Percentiles rank a stretch among this genome's conserved stretches.
phyloP scores from a whole-genome alignment of 2,797 vertebrate genomes.

The Schizothorax lantsangensis region DNA sequence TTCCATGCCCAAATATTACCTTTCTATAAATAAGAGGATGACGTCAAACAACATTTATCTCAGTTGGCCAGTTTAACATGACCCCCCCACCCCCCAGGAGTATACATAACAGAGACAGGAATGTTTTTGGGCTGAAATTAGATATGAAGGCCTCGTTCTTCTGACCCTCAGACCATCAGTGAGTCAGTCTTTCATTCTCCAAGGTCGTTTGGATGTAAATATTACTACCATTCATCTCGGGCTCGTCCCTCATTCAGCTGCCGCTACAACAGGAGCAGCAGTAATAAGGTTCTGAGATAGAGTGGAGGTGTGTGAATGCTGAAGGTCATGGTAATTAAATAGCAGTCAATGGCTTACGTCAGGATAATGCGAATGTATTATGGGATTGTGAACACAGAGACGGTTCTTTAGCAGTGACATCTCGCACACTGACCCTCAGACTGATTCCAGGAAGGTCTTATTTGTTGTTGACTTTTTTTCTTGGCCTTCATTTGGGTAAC shows the following conservation, averaged over 20 bases:
- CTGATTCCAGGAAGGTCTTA: constrained; percentile 43
- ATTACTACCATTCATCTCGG: constrained; percentile 44
- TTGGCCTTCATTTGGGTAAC: constrained; percentile 46
- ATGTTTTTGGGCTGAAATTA: constrained; percentile 78
- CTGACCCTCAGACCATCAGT: constrained; percentile 36
- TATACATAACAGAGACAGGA: constrained; percentile 81
- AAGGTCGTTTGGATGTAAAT: constrained; percentile 45
- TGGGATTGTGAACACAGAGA: constrained; percentile 38
- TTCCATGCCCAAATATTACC: constrained; percentile 84
- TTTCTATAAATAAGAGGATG: constrained; percentile 90
- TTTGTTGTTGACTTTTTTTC: constrained; percentile 31
- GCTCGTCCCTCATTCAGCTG: constrained; percentile 28
- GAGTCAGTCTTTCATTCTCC: constrained; percentile 44
- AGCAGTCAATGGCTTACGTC: constrained; percentile 41
- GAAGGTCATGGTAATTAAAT: constrained; percentile 56
- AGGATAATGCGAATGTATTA: constrained; percentile 39
- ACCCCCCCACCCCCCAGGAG: constrained; percentile 78
- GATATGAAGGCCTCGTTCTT: constrained; percentile 54
- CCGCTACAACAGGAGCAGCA: constrained; percentile 20
- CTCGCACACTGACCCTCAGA: not conserved
- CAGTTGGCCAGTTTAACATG: constrained; percentile 83
- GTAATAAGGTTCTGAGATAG: constrained; percentile 41
- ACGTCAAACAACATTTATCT: constrained; percentile 85
- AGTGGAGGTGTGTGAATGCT: constrained; percentile 45
- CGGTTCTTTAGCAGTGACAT: constrained; percentile 28